phyloP scores from a whole-genome alignment of 2,113 vertebrate genomes.

The Pyxicephalus adspersus region DNA sequence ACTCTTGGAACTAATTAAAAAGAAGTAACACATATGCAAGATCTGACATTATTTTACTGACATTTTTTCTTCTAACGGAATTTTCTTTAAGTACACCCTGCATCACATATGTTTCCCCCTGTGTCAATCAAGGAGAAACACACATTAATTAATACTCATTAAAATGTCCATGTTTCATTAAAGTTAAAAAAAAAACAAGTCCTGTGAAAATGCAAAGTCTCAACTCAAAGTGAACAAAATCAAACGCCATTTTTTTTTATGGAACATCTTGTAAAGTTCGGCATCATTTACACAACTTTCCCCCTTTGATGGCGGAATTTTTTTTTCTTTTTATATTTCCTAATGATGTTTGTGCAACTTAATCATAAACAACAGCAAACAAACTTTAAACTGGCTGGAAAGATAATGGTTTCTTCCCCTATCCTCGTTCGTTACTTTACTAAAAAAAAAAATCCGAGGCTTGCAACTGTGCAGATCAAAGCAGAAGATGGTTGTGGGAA shows the following conservation, averaged over 20 bases:
- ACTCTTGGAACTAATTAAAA: too few species aligned
- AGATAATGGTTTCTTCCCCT: not conserved
- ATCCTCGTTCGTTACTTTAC: not conserved
- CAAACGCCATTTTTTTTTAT: not conserved
- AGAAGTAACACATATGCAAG: too few species aligned
- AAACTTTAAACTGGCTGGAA: constrained; percentile 13
- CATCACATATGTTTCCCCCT: too few species aligned
- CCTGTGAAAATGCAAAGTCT: too few species aligned
- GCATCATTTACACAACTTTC: constrained; percentile 14
- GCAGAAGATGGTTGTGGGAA: not conserved
- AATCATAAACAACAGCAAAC: constrained; percentile 27
- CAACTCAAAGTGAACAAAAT: constrained; percentile 11
- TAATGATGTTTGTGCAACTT: constrained; percentile 3
- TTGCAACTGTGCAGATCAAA: constrained; percentile 26
- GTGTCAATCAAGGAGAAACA: too few species aligned
- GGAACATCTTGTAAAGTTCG: not conserved
- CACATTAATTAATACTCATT: too few species aligned
- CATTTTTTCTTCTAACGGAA: too few species aligned
- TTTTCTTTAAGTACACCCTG: too few species aligned
- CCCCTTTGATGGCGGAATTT: constrained; percentile 6
- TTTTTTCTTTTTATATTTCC: not conserved
- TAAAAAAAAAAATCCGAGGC: not conserved
- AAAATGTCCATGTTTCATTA: too few species aligned
- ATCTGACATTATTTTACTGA: too few species aligned
- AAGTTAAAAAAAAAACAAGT: too few species aligned